phyloP scores from a whole-genome alignment of 2,113 vertebrate species.

The Nothocercus nigrocapillus region DNA sequence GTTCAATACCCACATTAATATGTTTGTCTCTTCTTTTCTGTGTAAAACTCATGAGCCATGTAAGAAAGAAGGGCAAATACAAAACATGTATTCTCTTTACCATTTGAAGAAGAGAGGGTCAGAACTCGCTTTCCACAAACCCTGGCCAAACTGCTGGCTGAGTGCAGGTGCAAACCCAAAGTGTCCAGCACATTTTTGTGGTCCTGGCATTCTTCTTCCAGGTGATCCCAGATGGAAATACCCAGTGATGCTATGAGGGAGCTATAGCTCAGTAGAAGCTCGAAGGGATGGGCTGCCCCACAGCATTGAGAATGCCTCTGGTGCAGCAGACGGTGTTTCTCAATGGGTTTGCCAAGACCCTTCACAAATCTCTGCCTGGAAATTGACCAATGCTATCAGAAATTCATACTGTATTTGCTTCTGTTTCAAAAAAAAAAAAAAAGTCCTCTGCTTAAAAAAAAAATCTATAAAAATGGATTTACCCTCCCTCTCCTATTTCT shows the following conservation, averaged over 20 bases:
- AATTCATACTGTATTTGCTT: background rate
- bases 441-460: too few relatives aligned
- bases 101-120: background rate
- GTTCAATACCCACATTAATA: background rate
- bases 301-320: accelerated
- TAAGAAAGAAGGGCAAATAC: background rate
- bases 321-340: background rate
- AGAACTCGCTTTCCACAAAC: background rate
- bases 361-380: background rate
- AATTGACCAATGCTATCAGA: background rate
- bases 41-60: accelerated
- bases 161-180: background rate
- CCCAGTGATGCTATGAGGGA: background rate
- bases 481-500: background rate
- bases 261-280: background rate
- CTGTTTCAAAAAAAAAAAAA: background rate
- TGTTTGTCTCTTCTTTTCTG: background rate
- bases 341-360: background rate
- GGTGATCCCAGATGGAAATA: too few relatives aligned
- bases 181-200: background rate
- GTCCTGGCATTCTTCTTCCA: background rate
- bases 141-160: background rate
- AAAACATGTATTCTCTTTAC: background rate
- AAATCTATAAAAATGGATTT: background rate
- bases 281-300: background rate